These are phyloP conservation scores for Chaetops frenatus DNA, from an alignment of 2,113 vertebrate genomes.

Conservation along the genomic window DNA sequence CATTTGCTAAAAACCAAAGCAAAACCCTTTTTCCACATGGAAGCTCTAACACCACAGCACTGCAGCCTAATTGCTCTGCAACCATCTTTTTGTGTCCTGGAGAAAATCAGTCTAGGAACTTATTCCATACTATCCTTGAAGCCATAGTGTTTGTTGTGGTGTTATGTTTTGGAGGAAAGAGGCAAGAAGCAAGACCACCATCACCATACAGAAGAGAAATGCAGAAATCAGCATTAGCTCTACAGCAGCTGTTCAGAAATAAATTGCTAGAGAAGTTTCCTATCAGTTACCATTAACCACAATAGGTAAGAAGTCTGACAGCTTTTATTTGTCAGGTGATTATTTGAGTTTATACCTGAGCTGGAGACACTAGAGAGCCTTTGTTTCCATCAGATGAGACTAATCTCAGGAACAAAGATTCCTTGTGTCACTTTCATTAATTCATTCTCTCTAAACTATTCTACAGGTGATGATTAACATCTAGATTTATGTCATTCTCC, in stretches of 20 bases:
- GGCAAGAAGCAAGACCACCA: neutral
- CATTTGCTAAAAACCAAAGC: neutral
- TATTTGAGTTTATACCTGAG: neutral
- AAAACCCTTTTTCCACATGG: neutral
- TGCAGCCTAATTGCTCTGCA: neutral
- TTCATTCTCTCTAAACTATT: neutral
- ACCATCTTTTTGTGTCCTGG: neutral
- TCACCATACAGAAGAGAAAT: neutral
- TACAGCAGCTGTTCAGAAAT: neutral
- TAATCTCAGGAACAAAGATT: neutral
- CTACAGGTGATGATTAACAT: neutral
- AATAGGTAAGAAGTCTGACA: neutral
- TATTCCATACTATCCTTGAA: neutral
- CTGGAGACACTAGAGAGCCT: neutral
- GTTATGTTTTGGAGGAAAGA: neutral
- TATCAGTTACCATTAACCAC: conserved; percentile 59
- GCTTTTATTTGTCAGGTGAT: neutral
- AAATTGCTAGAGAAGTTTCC: conserved; percentile 9
- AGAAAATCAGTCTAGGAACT: neutral
- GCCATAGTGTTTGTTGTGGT: rapidly evolving
- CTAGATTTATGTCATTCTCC: neutral
- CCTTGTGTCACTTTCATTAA: neutral
- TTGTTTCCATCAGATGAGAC: neutral
- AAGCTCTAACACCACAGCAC: neutral
- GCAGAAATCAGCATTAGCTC: neutral